A percentile compares a stretch with the other conserved stretches of the same genome.
These are phyloP conservation scores for Harpagifer antarcticus DNA, from an alignment of 2,797 vertebrate genomes.

Conservation along the genomic window DNA sequence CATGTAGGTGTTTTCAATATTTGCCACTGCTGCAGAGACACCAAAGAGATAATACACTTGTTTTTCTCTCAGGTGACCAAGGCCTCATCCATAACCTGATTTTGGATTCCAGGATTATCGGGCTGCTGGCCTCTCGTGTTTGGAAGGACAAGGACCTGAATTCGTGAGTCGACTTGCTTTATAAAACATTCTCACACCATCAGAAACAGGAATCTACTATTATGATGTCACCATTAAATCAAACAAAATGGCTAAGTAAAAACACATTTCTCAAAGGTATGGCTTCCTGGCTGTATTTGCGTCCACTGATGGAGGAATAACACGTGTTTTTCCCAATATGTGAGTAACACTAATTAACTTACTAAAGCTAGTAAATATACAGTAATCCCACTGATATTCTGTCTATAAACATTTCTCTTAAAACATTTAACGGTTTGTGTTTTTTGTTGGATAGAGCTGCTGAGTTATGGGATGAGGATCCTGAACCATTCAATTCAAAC, in stretches of 20 bases:
- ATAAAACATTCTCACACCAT: background rate
- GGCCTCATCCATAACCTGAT: constrained; percentile 97
- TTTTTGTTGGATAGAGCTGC: constrained; percentile 87
- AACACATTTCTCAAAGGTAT: constrained; percentile 85
- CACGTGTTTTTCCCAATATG: constrained; percentile 95
- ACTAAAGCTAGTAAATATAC: background rate
- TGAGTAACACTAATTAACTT: constrained; percentile 79
- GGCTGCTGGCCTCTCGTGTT: constrained; percentile 92
- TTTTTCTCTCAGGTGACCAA: constrained; percentile 88
- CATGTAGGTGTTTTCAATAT: background rate
- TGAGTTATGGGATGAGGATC: constrained; percentile 95
- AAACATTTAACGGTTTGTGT: background rate
- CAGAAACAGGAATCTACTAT: background rate
- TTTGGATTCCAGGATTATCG: constrained; percentile 95
- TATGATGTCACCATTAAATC: background rate
- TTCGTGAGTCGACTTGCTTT: constrained; percentile 85
- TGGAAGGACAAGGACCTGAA: constrained; percentile 97
- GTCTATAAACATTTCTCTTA: background rate
- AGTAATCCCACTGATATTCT: background rate
- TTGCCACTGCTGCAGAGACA: background rate
- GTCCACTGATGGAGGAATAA: constrained; percentile 96
- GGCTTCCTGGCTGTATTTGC: constrained; percentile 97
- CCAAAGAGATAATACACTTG: constrained; percentile 6
- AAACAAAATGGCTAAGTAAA: background rate
- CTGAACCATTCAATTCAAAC: constrained; percentile 95